phyloP scores from a whole-genome alignment of 1,140 invertebrate genomes.

The Drosophila nigromelanica region DNA sequence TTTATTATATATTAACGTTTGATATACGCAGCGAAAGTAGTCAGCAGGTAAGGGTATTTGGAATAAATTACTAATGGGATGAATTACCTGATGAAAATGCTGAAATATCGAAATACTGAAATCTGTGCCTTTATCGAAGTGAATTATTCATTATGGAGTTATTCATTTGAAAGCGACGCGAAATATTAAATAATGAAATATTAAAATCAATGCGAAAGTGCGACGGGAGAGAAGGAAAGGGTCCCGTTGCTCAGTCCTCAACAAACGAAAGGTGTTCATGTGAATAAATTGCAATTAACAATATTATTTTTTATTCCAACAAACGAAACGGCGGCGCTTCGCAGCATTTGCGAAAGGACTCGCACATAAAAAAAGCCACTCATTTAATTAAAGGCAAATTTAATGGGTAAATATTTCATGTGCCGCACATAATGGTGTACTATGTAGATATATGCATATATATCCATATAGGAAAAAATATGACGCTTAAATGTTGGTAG shows the following conservation, averaged over 20 bases:
- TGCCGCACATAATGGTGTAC: conserved; percentile 18
- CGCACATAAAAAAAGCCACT: conserved; percentile 30
- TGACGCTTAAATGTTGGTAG: conserved; percentile 59
- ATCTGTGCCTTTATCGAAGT: conserved; percentile 26
- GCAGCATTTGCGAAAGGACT: conserved; percentile 23
- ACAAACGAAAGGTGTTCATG: conserved; percentile 70
- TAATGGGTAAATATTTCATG: conserved; percentile 81
- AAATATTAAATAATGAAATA: conserved; percentile 79
- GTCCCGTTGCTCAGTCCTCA: conserved; percentile 4
- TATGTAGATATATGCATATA: conserved; percentile 9
- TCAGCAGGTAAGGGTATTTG: background rate
- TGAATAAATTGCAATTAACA: conserved; percentile 83
- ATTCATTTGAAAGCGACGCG: conserved; percentile 31
- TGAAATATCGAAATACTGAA: conserved; percentile 2
- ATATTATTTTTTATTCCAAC: conserved; percentile 80
- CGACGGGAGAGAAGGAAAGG: background rate
- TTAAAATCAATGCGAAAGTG: conserved; percentile 70
- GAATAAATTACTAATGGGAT: conserved; percentile 3
- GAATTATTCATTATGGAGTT: conserved; percentile 74
- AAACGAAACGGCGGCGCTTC: conserved; percentile 61
- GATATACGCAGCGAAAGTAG: background rate
- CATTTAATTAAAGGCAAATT: conserved; percentile 83
- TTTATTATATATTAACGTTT: too few species aligned
- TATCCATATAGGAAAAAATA: conserved; percentile 14
- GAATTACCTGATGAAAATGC: background rate